Evolutionary conservation across 2,797 vertebrate genomes (phyloP), one percentile per base, ranked within the genome.

Genomic region (Rhinophrynus dorsalis): DNA sequence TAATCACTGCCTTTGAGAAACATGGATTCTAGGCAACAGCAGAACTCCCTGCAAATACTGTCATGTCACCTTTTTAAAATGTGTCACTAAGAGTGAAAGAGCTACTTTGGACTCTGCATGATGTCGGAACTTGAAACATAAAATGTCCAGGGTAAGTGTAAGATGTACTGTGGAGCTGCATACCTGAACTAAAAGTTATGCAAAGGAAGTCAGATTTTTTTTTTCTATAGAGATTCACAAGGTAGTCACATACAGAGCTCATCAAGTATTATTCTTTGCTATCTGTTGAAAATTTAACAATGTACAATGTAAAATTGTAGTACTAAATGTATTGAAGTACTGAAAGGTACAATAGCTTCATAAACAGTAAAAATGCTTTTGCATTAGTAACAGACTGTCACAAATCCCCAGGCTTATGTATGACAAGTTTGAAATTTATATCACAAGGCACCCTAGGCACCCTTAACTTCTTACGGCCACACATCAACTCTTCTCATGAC

Each of bases 151-250:
- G 24, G 56, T 50, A 68, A 52, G 45, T 32, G 24, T 42, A 42
- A 26, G 10, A 42, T 52, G 30, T 26, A 52, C 55, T 42, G 45
- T n/a, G n/a, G 45, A 51, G 66, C 33, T 42, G 26, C 33, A 48
- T 68, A 68, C 51, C 42, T 60, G n/a, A 51, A 68, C 42, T 68
- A 56, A 42, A 26, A 51, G 59, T 68, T 40, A 59, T 59, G 37
- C 45, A 24, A 60, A 59, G 32, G 13, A 40, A 58, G 30, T 32
- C 29, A 7, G 32, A 27, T 32, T 42, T 7, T 48, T 50, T 52
- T 5, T n/a, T 42, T 60, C 44, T 32, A 51, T n/a, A n/a, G 55
- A 60, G 33, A 59, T 37, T n/a, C 35, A 48, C 15, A 17, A 68
- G 27, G 37, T 11, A 33, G 40, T 26, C 7, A 32, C 52, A 67